Percentiles rank a stretch among this genome's conserved stretches.
Conservation (phyloP, 2,888 invertebrate species). For the Netelia inedita region DNA sequence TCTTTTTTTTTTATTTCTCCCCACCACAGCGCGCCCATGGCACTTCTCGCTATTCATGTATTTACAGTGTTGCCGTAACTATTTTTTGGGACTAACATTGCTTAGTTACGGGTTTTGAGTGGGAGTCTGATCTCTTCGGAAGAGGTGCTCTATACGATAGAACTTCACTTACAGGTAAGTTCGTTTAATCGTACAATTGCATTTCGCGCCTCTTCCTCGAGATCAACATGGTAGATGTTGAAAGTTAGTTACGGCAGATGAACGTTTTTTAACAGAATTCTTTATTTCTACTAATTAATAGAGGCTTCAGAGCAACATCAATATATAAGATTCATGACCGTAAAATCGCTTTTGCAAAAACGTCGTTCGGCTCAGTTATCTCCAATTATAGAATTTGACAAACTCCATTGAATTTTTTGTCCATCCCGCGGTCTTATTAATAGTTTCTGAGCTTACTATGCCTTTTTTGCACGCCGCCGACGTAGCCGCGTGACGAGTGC, state of each 20-base stretch:
- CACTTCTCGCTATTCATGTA: too few species aligned
- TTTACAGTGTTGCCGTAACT: too few species aligned
- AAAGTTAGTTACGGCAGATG: slow-evolving; percentile 32
- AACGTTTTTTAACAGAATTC: slow-evolving; percentile 22
- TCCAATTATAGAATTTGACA: slow-evolving; percentile 38
- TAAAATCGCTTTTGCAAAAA: slow-evolving; percentile 39
- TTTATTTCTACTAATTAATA: slow-evolving; percentile 31
- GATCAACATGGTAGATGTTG: slow-evolving; percentile 28
- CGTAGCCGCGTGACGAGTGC: slow-evolving; percentile 42
- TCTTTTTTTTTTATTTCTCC: too few species aligned
- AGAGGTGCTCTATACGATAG: too few species aligned
- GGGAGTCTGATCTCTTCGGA: too few species aligned
- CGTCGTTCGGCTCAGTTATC: slow-evolving; percentile 19
- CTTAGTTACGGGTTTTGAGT: too few species aligned
- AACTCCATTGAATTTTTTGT: slow-evolving; percentile 24
- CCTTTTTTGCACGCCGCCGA: slow-evolving; percentile 42
- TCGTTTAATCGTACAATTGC: too few species aligned
- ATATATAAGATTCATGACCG: slow-evolving; percentile 11
- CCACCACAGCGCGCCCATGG: too few species aligned
- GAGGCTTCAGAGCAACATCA: slow-evolving; percentile 15
- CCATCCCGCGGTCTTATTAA: slow-evolving; percentile 42
- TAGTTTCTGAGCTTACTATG: slow-evolving; percentile 31
- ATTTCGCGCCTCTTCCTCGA: slow-evolving; percentile 19
- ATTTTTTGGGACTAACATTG: too few species aligned
- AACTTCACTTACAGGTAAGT: too few species aligned